Evolutionary conservation across 2,113 vertebrate genomes (phyloP).

Genomic region (Pachyramphus minor): DNA sequence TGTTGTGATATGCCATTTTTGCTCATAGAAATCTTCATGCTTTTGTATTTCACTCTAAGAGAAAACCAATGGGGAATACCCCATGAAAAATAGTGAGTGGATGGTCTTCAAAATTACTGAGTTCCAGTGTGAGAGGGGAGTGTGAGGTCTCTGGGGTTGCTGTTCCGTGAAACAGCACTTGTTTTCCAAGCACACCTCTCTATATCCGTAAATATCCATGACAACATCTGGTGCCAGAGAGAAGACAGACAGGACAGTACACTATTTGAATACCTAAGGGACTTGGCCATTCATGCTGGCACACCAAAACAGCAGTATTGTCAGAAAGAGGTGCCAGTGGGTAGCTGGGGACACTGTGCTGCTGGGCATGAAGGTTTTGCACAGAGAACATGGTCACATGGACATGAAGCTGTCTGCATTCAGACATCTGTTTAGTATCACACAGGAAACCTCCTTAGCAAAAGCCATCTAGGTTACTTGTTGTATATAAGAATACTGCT

Average conservation of each 20-base stretch:
- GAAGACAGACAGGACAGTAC: neutral
- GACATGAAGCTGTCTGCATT: neutral
- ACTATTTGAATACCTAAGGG: neutral
- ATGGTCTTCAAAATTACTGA: neutral
- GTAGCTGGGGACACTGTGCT: neutral
- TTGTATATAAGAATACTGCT: neutral
- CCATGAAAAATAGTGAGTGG: neutral
- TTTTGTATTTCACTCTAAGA: neutral
- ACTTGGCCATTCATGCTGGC: neutral
- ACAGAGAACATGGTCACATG: neutral
- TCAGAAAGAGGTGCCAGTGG: neutral
- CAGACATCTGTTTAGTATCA: neutral
- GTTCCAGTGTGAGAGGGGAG: neutral
- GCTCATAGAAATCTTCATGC: neutral
- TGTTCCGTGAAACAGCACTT: neutral
- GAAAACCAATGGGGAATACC: neutral
- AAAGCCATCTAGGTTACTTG: neutral
- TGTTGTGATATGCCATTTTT: neutral
- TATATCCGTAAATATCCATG: neutral
- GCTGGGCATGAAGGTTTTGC: neutral
- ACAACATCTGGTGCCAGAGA: constrained; percentile 5
- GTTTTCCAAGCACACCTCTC: neutral
- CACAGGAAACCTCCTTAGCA: neutral
- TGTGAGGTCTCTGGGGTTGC: neutral
- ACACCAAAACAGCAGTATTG: neutral